phyloP scores from a whole-genome alignment of 2,113 vertebrate genomes.

The western clawed frog (Xenopus tropicalis) region UCB_Xtro_10.0 CM004448.2:32621501-32622000 shows the following conservation, averaged over 20 bases:
- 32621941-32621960: conserved; percentile 61
- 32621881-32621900: conserved; percentile 32
- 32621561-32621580: too few relatives aligned
- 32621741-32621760: conserved; percentile 5
- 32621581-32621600: too few relatives aligned
- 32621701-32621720: too few relatives aligned
- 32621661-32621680: too few relatives aligned
- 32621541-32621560: too few relatives aligned
- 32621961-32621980: not conserved
- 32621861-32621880: conserved; percentile 49
- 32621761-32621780: not conserved
- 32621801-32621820: not conserved
- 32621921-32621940: conserved; percentile 60
- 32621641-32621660: too few relatives aligned
- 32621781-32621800: conserved; percentile 58
- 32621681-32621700: too few relatives aligned
- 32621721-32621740: conserved; percentile 9
- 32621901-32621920: conserved; percentile 59
- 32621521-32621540: too few relatives aligned
- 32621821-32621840: not conserved
- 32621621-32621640: too few relatives aligned
- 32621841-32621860: conserved; percentile 48
- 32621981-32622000: too few relatives aligned
- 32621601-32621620: too few relatives aligned
- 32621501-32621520: too few relatives aligned